Evolutionary conservation across 2,888 invertebrate species (phyloP).

Genomic region (Dromius quadrimaculatus): DNA sequence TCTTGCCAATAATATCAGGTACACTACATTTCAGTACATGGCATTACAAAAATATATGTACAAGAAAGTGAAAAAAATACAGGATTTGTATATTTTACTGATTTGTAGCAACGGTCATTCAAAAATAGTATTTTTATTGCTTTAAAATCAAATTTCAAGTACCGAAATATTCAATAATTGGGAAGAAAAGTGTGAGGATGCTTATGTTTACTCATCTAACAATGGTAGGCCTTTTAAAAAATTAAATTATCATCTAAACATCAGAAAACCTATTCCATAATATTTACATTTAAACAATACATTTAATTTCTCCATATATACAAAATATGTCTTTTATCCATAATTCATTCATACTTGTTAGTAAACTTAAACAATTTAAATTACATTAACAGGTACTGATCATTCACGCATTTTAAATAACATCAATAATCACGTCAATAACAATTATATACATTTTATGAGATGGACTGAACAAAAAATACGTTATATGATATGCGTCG

Average conservation of each 20-base stretch:
- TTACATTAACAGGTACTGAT: conserved; percentile 60
- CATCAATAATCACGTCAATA: conserved; percentile 44
- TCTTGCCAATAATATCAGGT: conserved; percentile 42
- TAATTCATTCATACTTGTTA: conserved; percentile 30
- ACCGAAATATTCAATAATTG: background rate
- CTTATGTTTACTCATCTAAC: too few relatives aligned
- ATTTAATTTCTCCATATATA: conserved; percentile 34
- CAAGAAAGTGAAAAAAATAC: conserved; percentile 25
- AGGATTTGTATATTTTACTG: conserved; percentile 17
- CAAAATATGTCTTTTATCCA: conserved; percentile 40
- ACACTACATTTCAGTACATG: conserved; percentile 44
- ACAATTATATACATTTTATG: conserved; percentile 45
- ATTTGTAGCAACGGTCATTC: conserved; percentile 25
- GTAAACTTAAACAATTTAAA: conserved; percentile 32
- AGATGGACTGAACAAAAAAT: conserved; percentile 31
- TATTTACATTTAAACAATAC: conserved; percentile 33
- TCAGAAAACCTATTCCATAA: conserved; percentile 9
- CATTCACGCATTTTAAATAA: conserved; percentile 56
- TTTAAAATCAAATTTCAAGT: background rate
- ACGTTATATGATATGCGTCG: conserved; percentile 35
- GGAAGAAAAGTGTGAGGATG: too few relatives aligned
- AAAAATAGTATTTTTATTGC: conserved; percentile 12
- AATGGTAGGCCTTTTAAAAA: conserved; percentile 18
- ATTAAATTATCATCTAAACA: conserved; percentile 6
- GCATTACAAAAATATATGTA: conserved; percentile 43